Evolutionary conservation across 2,888 invertebrate species (phyloP).

Genomic region (Arctia plantaginis): DNA sequence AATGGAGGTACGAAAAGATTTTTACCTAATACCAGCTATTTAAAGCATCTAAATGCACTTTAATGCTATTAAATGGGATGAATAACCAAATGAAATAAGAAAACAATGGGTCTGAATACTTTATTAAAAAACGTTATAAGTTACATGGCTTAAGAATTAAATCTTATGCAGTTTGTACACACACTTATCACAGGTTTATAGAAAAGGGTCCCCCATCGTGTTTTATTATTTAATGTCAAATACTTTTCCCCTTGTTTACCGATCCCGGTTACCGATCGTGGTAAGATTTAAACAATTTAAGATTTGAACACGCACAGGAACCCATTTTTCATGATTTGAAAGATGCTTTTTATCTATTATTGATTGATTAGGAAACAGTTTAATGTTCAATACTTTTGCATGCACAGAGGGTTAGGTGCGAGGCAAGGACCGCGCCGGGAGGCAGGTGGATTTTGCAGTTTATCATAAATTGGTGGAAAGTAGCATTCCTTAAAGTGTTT

Average conservation of each 20-base stretch:
- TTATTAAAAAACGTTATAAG: background rate
- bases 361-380: background rate
- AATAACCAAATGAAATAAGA: background rate
- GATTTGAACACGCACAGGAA: background rate
- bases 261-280: background rate
- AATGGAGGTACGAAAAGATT: too few species aligned
- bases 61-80: too few species aligned
- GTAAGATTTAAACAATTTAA: background rate
- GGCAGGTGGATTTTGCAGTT: constrained; percentile 50
- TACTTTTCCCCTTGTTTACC: background rate
- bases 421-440: constrained; percentile 73
- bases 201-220: background rate
- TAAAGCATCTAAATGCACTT: too few species aligned
- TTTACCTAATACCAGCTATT: too few species aligned
- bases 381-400: constrained; percentile 69
- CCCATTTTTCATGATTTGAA: background rate
- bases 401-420: constrained; percentile 79
- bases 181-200: background rate
- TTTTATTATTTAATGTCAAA: background rate
- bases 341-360: background rate
- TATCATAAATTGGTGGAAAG: constrained; percentile 37
- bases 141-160: background rate
- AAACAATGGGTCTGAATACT: background rate
- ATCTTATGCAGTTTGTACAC: background rate
- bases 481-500: constrained; percentile 88